Conservation (phyloP, 1,140 invertebrate species). For the Drosophila cardini region DNA sequence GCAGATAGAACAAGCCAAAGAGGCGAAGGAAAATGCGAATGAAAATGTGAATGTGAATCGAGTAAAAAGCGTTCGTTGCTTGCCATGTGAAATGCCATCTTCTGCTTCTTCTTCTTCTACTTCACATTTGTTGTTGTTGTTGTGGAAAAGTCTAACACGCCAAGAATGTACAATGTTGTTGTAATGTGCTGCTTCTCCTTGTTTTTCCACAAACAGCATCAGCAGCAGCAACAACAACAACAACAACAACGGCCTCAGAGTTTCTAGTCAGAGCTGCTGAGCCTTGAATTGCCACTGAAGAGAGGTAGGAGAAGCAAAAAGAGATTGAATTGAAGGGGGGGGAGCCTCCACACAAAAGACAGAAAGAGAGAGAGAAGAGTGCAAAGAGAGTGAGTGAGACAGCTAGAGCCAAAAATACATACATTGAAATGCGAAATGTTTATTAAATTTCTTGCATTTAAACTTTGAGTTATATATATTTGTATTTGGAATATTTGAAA, state of each 20-base stretch:
- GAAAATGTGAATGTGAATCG: constrained; percentile 37
- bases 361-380: no score
- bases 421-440: constrained; percentile 69
- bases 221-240: constrained; percentile 41
- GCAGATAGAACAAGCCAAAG: constrained; percentile 57
- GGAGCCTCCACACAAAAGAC: neutral
- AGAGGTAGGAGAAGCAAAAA: constrained; percentile 13
- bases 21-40: constrained; percentile 25
- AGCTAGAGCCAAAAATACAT: constrained; percentile 67
- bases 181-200: constrained; percentile 49
- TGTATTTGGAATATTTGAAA: constrained; percentile 60
- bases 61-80: constrained; percentile 59
- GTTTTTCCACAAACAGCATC: constrained; percentile 73
- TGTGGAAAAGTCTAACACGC: constrained; percentile 75
- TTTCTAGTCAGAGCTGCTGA: constrained; percentile 46
- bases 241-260: constrained; percentile 43
- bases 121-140: constrained; percentile 63
- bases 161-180: constrained; percentile 71
- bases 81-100: constrained; percentile 33
- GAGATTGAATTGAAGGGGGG: no score
- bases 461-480: constrained; percentile 45
- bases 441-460: constrained; percentile 83
- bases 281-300: constrained; percentile 27
- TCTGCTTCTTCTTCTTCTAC: constrained; percentile 28
- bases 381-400: neutral